Conservation (phyloP, 2,888 invertebrate species). For the Tricholauxania praeusta region DNA sequence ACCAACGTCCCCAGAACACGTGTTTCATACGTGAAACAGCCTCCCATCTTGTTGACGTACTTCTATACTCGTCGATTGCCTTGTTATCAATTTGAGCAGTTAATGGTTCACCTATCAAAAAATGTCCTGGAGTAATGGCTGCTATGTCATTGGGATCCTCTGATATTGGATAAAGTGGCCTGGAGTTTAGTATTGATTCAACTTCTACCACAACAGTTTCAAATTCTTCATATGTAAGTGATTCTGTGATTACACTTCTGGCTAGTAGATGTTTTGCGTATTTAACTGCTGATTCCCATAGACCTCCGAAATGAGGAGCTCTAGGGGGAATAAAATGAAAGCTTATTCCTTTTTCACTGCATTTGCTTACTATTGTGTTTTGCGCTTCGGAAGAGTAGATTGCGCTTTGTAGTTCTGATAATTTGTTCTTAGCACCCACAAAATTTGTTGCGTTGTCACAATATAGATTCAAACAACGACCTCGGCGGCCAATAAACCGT, state of each 20-base stretch:
- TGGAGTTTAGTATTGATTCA: not conserved
- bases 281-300: not conserved
- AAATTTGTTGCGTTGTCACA: not conserved
- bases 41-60: too few relatives aligned
- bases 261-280: not conserved
- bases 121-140: too few relatives aligned
- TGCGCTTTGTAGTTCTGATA: too few relatives aligned
- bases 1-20: too few relatives aligned
- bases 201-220: not conserved
- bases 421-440: too few relatives aligned
- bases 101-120: too few relatives aligned
- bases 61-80: too few relatives aligned
- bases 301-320: not conserved
- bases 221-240: not conserved
- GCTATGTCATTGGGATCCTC: not conserved
- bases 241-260: not conserved
- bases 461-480: not conserved
- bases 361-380: too few relatives aligned
- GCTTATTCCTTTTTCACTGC: not conserved
- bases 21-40: too few relatives aligned
- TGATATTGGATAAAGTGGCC: not conserved
- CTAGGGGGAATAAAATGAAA: not conserved
- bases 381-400: too few relatives aligned
- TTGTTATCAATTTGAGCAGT: too few relatives aligned
- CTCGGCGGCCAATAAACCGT: constrained; percentile 37